phyloP scores from a whole-genome alignment of 2,797 vertebrate species.

The Girardinus metallicus region DNA sequence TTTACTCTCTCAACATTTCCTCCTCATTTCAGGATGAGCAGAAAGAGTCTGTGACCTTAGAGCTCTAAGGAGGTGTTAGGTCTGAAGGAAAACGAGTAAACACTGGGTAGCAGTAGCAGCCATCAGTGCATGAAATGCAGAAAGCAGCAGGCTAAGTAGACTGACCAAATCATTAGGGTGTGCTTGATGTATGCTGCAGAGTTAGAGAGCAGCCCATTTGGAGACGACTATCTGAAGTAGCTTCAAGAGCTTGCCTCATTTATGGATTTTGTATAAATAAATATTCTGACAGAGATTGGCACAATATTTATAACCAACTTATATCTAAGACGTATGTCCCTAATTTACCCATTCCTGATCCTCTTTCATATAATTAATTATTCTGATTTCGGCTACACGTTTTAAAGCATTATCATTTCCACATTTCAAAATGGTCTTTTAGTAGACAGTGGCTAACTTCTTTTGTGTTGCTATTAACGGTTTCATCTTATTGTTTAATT shows the following conservation, averaged over 20 bases:
- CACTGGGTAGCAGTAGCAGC: neutral
- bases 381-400: neutral
- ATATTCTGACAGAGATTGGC: neutral
- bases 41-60: neutral
- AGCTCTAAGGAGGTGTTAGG: neutral
- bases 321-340: neutral
- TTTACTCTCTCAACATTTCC: neutral
- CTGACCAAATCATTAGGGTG: neutral
- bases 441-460: neutral
- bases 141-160: neutral
- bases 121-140: neutral
- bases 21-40: neutral
- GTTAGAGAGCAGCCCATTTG: neutral
- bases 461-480: neutral
- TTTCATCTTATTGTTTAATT: neutral
- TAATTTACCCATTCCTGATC: neutral
- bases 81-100: neutral
- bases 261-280: neutral
- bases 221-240: neutral
- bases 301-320: neutral
- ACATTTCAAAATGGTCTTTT: neutral
- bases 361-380: neutral
- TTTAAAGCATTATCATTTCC: neutral
- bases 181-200: neutral
- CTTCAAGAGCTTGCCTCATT: neutral